These are phyloP conservation scores for Pseudorectes ferrugineus DNA, from an alignment of 2,113 vertebrate genomes.

Conservation along the genomic window DNA sequence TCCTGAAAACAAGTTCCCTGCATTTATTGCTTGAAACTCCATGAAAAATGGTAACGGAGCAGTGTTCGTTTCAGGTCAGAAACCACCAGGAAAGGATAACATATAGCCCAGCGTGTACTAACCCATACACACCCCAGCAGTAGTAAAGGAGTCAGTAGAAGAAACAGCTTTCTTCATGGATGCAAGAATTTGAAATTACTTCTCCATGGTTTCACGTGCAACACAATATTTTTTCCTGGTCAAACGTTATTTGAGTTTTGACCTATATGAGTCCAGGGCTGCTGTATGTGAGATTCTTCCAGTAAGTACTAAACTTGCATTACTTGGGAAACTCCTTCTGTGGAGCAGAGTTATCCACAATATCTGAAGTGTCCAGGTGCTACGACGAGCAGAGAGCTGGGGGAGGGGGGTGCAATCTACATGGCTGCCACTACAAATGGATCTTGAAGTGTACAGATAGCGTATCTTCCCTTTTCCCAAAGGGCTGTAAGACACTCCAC, in stretches of 20 bases:
- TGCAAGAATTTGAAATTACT: not conserved
- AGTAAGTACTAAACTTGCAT: not conserved
- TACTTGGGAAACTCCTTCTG: not conserved
- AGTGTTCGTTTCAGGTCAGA: not conserved
- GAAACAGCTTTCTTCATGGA: not conserved
- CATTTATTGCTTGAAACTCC: not conserved
- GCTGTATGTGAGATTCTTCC: not conserved
- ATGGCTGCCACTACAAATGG: not conserved
- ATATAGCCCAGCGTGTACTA: not conserved
- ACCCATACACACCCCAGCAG: not conserved
- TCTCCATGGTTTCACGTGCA: not conserved
- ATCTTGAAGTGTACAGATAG: constrained; percentile 8
- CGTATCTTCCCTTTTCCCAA: not conserved
- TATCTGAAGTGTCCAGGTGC: not conserved
- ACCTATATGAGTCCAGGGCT: not conserved
- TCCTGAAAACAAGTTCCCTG: not conserved
- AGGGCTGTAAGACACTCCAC: not conserved
- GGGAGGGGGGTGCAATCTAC: not conserved
- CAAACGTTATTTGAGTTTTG: not conserved
- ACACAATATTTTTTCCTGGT: not conserved
- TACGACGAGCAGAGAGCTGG: not conserved
- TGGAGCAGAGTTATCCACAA: not conserved
- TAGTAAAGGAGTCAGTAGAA: not conserved
- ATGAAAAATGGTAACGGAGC: not conserved
- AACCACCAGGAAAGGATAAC: not conserved